Evolutionary conservation across 2,888 invertebrate species (phyloP), one percentile per base, ranked within the genome.

Genomic region (Heliconius cydno): DNA sequence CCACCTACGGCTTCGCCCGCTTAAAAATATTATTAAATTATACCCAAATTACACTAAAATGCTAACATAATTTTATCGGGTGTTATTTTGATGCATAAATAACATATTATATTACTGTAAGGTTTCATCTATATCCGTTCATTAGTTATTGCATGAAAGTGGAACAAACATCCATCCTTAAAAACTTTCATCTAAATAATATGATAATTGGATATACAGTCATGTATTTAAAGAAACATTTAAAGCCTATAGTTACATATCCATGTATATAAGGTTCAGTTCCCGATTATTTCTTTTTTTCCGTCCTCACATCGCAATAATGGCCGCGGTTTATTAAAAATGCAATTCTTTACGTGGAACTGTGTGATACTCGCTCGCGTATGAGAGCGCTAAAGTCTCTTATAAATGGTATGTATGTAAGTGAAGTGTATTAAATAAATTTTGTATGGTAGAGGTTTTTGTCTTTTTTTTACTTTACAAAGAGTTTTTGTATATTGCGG

Each of bases 261-360:
- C 12, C n/a, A 13, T 25, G n/a, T 63, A 63, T 25, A n/a, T 71
- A 71, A 22, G 7, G 7, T 52, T 72, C 15, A 52, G 80, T 80
- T 77, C 80, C 74, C 81, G 82, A 83, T 84, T 84, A 83, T 83
- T 84, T 84, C 22, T 60, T 80, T 82, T 28, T 82, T 72, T 80
- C 78, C 71, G 80, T 80, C 80, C 81, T 72, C 78, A 72, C 71
- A 74, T 78, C 83, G 82, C 82, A 84, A 84, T 84, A 85, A 85
- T 82, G 84, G 81, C 76, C 80, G 83, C 79, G 83, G 82, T 82
- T 81, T 84, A 85, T 85, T 84, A 85, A 85, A 85, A 84, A 85
- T 85, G 85, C 85, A 85, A 84, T 84, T 85, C 82, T 82, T 83
- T 70, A 78, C 78, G 80, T 79, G 77, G 78, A 79, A 71, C 67